Evolutionary conservation across 2,113 vertebrate species (phyloP).

Genomic region (Psittacula cyanocephala): DNA sequence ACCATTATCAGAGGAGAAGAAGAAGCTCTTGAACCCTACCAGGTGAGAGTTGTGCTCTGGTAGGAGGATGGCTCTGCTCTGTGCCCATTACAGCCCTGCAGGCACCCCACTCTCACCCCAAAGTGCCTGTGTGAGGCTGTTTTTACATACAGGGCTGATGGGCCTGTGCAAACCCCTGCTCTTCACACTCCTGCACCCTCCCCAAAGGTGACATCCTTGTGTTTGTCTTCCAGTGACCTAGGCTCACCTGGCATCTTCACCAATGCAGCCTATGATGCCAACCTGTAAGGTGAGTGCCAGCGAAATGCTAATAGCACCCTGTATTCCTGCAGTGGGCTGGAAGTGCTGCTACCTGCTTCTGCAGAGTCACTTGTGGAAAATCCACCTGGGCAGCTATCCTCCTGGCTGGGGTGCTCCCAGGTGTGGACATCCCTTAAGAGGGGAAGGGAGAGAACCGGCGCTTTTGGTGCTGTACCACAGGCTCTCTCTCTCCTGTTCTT

Average conservation of each 20-base stretch:
- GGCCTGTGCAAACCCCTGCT: neutral
- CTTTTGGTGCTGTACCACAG: neutral
- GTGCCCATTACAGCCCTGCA: neutral
- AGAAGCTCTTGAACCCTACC: slow-evolving; percentile 41
- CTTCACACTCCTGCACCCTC: neutral
- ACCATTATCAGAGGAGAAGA: slow-evolving; percentile 5
- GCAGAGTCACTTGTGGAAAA: neutral
- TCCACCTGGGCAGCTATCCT: neutral
- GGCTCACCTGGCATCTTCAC: slow-evolving; percentile 16
- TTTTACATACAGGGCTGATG: fast-evolving
- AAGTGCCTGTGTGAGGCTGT: neutral
- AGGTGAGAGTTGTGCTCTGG: neutral
- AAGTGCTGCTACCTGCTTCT: fast-evolving
- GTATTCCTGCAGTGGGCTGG: fast-evolving
- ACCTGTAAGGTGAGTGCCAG: neutral
- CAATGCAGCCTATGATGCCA: neutral
- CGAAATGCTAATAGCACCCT: fast-evolving
- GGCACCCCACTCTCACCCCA: fast-evolving
- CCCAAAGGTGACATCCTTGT: neutral
- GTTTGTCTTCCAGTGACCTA: slow-evolving; percentile 24
- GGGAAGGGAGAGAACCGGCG: neutral
- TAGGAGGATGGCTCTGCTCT: neutral
- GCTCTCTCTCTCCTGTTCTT: neutral
- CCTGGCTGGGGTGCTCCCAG: neutral
- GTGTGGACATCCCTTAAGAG: too few species aligned